Base-by-base conservation (phyloP, 2,113 vertebrate genomes). In the Loxodonta africana region DNA sequence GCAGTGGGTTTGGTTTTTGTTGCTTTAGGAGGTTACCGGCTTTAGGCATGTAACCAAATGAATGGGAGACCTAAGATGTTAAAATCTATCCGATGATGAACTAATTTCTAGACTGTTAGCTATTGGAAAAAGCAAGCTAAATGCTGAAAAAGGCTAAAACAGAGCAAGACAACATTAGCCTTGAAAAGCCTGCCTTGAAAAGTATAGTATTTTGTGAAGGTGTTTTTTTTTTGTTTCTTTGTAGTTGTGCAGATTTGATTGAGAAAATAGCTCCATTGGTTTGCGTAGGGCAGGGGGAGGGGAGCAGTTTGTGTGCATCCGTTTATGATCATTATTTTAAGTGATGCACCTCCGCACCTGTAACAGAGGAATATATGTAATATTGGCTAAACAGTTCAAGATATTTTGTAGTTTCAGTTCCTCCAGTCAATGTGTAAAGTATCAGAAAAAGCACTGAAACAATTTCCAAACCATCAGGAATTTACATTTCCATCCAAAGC, bases 231-330 rank as follows among this genome's bases (percentile, higher is more conserved):
- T 57, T 90, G 90, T 91, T 89, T n/a, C 95, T 91, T 91, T 41
- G 77, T 67, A 85, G 94, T 60, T 91, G 85, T 96, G 80, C 96
- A 97, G 81, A 97, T 82, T 30, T 84, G 62, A 93, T 96, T 98
- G 93, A 97, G 97, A 93, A 97, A 97, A 77, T 91, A 84, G 86
- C 83, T 93, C 95, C 84, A 76, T 90, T 97, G 97, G 95, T 96
- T 97, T 97, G 80, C 74, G 6, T 93, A 67, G 23, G 5, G 17
- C 2, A 37, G 44, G 0, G 18, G 25, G 88, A 93, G 92, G 60
- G 77, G 78, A 53, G 67, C 33, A 25, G 87, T 91, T 74, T 92
- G 86, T 86, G 53, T 2, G 60, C 44, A 0, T 87, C 25, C 83
- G 48, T 90, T 93, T 88, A 88, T 77, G 91, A 37, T 69, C 8